Conservation (phyloP, 2,888 invertebrate species). For the Amblyteles armatorius region DNA sequence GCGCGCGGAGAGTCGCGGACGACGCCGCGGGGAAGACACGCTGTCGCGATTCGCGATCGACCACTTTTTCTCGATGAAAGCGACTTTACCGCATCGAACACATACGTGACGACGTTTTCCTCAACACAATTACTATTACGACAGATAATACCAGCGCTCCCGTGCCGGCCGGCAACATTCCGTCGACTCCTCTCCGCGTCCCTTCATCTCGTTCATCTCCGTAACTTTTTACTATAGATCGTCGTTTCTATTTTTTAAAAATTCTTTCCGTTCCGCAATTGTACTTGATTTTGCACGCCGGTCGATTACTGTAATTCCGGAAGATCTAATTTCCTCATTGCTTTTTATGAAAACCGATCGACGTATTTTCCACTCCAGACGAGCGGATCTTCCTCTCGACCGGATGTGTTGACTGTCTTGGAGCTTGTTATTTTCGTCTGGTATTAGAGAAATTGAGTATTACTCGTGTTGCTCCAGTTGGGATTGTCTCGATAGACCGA, state of each 20-base stretch:
- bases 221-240: neutral
- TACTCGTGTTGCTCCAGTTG: neutral
- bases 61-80: constrained; percentile 57
- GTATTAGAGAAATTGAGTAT: neutral
- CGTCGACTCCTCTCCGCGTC: constrained; percentile 2
- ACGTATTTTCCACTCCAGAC: neutral
- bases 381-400: neutral
- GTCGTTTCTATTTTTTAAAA: neutral
- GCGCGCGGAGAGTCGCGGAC: constrained; percentile 29
- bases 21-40: constrained; percentile 66
- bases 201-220: neutral
- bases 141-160: constrained; percentile 34
- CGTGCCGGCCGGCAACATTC: constrained; percentile 37
- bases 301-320: neutral
- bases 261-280: neutral
- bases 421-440: neutral
- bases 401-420: neutral
- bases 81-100: constrained; percentile 50
- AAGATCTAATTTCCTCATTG: neutral
- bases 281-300: neutral
- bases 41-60: constrained; percentile 28
- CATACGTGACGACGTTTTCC: constrained; percentile 44
- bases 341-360: neutral
- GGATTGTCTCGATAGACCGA: neutral
- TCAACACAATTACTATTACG: constrained; percentile 52